Base-by-base conservation (phyloP, 30 jellyfish, hydroid and myxozoan genomes). In the Hydra vulgaris region DNA sequence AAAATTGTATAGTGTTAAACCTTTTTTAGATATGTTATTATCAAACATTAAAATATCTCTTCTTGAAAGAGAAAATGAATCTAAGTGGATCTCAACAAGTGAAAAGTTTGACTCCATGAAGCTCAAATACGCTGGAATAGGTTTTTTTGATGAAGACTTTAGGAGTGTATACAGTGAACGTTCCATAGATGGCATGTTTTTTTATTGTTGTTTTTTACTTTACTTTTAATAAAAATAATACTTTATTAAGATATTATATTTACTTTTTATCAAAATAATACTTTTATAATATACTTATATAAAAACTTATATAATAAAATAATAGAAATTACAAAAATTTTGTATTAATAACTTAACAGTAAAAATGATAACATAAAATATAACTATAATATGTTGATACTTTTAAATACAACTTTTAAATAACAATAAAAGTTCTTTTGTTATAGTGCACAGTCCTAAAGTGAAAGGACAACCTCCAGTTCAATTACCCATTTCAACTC, bases 11-110 rank as follows among this genome's bases (percentile, higher is more conserved):
- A n/a, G n/a, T n/a, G n/a, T n/a, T n/a, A n/a, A n/a, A n/a, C n/a
- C n/a, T n/a, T 27, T 19, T 70, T 17, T 88, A 87, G 95, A 81
- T 71, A 73, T 54, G 69, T 80, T 88, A 73, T 82, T 91, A 1
- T 68, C 77, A 27, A 78, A 18, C 53, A 18, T 78, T 24, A 20
- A 78, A 76, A 52, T 53, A 8, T 78, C 82, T 15, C 85, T 27
- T n/a, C 56, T 78, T 20, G 15, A 25, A 0, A 18, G 85, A 7
- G 83, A 75, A 1, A 53, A 75, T 25, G 18, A 78, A 7, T 5
- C 66, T 24, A 25, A 78, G 1, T 78, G 85, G 85, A 74, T 25
- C 20, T 24, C 77, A 16, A 21, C 24, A 40, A 78, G 20, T 23
- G 66, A 73, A 73, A 54, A 75, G 8, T 75, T 53, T 75, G 85